These are phyloP conservation scores for Stomatorhinus ivindoensis DNA, from an alignment of 2,113 vertebrate species.

Conservation along the genomic window DNA sequence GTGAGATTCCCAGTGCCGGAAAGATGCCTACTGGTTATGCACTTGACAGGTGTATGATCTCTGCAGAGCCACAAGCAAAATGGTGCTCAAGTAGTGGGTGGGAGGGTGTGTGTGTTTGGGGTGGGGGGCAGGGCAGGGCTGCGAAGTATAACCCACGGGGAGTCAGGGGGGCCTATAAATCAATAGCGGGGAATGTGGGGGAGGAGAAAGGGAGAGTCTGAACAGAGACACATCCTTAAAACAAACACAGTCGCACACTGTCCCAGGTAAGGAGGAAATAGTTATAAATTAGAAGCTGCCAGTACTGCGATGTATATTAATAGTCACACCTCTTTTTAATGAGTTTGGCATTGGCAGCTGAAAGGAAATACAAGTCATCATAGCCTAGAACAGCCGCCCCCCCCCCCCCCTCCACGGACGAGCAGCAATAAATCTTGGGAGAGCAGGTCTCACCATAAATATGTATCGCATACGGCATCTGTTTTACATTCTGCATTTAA, in stretches of 20 bases:
- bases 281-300: conserved; percentile 99
- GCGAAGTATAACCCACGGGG: conserved; percentile 34
- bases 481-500: conserved; percentile 99
- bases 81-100: conserved; percentile 27
- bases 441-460: conserved; percentile 99
- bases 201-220: background rate
- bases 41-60: conserved; percentile 18
- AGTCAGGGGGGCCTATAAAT: conserved; percentile 50
- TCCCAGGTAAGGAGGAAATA: conserved; percentile 44
- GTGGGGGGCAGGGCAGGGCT: background rate
- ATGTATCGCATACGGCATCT: conserved; percentile 99
- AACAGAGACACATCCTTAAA: background rate
- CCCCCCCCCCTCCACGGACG: conserved; percentile 84
- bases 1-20: background rate
- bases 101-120: no score
- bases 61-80: conserved; percentile 11
- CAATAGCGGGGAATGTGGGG: conserved; percentile 36
- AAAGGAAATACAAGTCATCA: conserved; percentile 99
- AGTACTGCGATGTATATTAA: conserved; percentile 99
- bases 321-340: conserved; percentile 99
- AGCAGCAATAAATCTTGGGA: conserved; percentile 98
- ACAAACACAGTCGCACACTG: conserved; percentile 9
- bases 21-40: background rate
- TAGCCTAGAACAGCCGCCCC: conserved; percentile 90
- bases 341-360: conserved; percentile 99